phyloP scores from a whole-genome alignment of 2,113 vertebrate genomes.

The Irena cyanogastra region DNA sequence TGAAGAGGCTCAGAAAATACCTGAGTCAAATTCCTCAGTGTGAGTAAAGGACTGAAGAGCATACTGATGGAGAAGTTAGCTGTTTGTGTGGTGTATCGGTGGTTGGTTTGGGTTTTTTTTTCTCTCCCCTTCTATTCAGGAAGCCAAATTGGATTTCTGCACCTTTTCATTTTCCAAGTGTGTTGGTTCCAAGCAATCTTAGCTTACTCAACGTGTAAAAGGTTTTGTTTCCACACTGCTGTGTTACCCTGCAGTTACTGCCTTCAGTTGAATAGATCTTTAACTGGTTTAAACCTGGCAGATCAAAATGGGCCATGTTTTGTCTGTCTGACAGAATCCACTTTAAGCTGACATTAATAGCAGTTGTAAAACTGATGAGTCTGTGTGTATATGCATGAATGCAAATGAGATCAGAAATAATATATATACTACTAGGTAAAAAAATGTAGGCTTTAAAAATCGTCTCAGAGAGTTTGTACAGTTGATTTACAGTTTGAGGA shows the following conservation, averaged over 20 bases:
- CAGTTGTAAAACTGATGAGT: background rate
- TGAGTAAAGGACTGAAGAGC: background rate
- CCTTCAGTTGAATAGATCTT: background rate
- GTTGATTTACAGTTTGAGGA: background rate
- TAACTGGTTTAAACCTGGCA: background rate
- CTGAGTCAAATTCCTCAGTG: background rate
- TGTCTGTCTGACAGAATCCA: background rate
- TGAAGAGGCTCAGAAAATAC: background rate
- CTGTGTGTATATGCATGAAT: background rate
- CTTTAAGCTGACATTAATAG: background rate
- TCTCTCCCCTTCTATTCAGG: rapidly evolving
- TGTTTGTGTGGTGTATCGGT: background rate
- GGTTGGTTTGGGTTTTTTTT: rapidly evolving
- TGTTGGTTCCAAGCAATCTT: background rate
- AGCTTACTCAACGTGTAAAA: background rate
- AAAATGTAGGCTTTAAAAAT: background rate
- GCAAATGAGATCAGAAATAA: background rate
- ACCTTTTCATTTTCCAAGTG: background rate
- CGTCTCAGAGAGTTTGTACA: background rate
- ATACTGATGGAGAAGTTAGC: background rate
- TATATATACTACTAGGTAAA: background rate
- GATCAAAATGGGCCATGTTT: background rate
- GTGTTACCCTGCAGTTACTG: background rate
- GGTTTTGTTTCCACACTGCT: background rate
- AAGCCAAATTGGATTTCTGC: background rate